phyloP scores from a whole-genome alignment of 2,797 vertebrate species.

The Epinephelus malabaricus region DNA sequence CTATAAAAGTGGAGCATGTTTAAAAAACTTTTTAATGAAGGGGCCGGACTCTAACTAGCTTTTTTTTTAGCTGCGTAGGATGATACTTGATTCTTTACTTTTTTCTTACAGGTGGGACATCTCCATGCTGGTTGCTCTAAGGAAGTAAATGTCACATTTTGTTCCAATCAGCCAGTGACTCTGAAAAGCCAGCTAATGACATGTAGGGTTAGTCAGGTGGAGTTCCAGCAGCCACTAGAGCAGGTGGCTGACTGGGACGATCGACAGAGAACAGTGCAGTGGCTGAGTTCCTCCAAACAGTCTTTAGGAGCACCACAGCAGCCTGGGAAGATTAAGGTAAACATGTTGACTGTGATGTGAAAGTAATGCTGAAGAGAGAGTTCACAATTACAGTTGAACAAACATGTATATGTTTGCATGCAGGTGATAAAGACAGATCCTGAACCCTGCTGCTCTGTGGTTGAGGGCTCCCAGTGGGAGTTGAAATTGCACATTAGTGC shows the following conservation, averaged over 20 bases:
- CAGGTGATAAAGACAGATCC: slow-evolving; percentile 87
- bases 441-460: slow-evolving; percentile 85
- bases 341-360: background rate
- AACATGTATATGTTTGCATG: slow-evolving; percentile 15
- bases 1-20: background rate
- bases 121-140: slow-evolving; percentile 92
- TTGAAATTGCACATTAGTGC: slow-evolving; percentile 86
- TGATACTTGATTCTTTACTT: background rate
- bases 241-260: slow-evolving; percentile 92
- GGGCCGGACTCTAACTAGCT: background rate
- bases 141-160: slow-evolving; percentile 87
- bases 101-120: slow-evolving; percentile 87
- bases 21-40: background rate
- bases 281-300: slow-evolving; percentile 78
- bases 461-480: slow-evolving; percentile 85
- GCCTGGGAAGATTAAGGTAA: slow-evolving; percentile 86
- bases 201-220: slow-evolving; percentile 87
- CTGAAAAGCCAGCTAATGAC: slow-evolving; percentile 80
- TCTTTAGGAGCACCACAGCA: slow-evolving; percentile 15
- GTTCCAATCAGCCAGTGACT: slow-evolving; percentile 78
- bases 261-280: slow-evolving; percentile 79
- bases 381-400: background rate
- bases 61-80: background rate
- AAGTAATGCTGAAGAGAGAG: background rate
- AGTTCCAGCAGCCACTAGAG: slow-evolving; percentile 84